Base-by-base conservation (phyloP, 2,888 invertebrate genomes). In the Ferdinandea cuprea region DNA sequence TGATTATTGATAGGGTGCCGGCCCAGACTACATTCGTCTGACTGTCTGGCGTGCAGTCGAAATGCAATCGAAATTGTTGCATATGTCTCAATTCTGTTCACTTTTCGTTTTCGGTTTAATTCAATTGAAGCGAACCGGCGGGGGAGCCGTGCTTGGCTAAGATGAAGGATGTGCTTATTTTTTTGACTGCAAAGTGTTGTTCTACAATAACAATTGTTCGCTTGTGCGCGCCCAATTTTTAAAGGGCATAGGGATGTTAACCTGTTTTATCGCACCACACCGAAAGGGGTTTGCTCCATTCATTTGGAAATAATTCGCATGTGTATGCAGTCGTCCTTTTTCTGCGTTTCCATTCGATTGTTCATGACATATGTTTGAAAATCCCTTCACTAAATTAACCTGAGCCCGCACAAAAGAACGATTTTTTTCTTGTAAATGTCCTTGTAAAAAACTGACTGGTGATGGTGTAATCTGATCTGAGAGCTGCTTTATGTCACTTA, bases 11-110 rank as follows among this genome's bases (percentile, higher is more conserved):
- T 21, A 63, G 50, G 72, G 66, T n/a, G n/a, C n/a, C n/a, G 68
- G 50, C 50, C 48, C 8, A 35, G 58, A 63, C 58, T 48, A 68
- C 46, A 30, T 8, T 25, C 28, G 13, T 7, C n/a, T n/a, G 4
- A 7, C 3, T 46, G 21, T 46, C 44, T 46, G 6, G 25, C 50
- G 65, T 65, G 50, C 74, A 68, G 52, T n/a, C 68, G 68, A 52
- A 13, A 19, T 44, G 59, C 40, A 59, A 35, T 28, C 3, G 13
- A 74, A 83, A 71, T 83, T 73, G 71, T 72, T 78, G 83, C 77
- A 83, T 78, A 83, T 83, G 83, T 77, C 77, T 56, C 77, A 68
- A 78, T 83, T 83, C 61, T 78, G 72, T 63, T 76, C 56, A 83
- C 56, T 73, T 48, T 77, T 68, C 66, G 46, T 56, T 72, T 77